Percentiles rank a stretch among this genome's conserved stretches.
Conservation (phyloP, 2,888 invertebrate genomes). For the Noctua janthina region DNA sequence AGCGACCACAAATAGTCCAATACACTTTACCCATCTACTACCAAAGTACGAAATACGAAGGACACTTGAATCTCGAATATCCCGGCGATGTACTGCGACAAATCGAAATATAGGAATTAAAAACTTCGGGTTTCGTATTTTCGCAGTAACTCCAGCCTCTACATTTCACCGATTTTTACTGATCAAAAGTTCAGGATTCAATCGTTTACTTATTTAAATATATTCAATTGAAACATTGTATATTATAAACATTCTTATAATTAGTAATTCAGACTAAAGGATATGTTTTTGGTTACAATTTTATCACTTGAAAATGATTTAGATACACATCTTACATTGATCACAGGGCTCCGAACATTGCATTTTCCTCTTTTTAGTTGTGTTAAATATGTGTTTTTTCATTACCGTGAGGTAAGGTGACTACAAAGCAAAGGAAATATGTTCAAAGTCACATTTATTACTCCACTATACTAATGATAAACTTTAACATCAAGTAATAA, state of each 20-base stretch:
- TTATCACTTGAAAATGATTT: constrained; percentile 80
- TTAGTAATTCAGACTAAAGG: constrained; percentile 85
- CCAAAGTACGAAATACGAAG: constrained; percentile 46
- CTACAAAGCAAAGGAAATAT: constrained; percentile 62
- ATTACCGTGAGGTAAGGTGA: constrained; percentile 4
- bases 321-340: constrained; percentile 49
- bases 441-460: constrained; percentile 89
- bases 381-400: constrained; percentile 6
- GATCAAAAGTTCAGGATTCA: constrained; percentile 12
- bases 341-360: constrained; percentile 59
- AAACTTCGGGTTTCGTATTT: constrained; percentile 41
- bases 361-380: constrained; percentile 30
- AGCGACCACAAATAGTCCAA: constrained; percentile 33
- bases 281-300: constrained; percentile 88
- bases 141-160: constrained; percentile 12
- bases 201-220: constrained; percentile 39
- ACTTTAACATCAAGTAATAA: constrained; percentile 67
- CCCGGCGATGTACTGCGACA: not conserved
- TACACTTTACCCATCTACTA: constrained; percentile 18
- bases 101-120: constrained; percentile 6
- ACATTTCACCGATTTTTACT: not conserved
- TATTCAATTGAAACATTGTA: constrained; percentile 58
- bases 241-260: constrained; percentile 73
- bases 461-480: constrained; percentile 78
- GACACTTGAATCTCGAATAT: constrained; percentile 14